Evolutionary conservation across 1,140 invertebrate genomes (phyloP).

Genomic region (Lordiphosa mommai): DNA sequence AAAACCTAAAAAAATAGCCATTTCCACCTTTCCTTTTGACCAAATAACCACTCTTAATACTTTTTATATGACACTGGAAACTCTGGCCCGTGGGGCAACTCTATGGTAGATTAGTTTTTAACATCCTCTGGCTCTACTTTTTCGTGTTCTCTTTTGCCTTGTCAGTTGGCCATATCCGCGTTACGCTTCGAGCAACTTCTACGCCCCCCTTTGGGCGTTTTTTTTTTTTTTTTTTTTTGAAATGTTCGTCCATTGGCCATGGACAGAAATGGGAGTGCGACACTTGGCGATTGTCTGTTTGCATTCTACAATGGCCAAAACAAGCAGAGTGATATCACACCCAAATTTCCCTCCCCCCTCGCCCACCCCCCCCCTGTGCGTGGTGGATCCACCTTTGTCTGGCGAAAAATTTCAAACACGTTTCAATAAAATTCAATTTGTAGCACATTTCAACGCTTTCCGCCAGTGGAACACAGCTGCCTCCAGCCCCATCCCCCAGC

Average conservation of each 20-base stretch:
- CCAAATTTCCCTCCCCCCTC: neutral
- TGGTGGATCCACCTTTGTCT: constrained; percentile 18
- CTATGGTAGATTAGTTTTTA: constrained; percentile 31
- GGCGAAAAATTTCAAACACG: constrained; percentile 75
- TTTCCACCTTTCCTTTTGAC: too few relatives aligned
- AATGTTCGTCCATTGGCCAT: constrained; percentile 47
- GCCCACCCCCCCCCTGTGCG: neutral
- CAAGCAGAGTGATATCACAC: constrained; percentile 43
- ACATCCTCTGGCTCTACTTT: constrained; percentile 14
- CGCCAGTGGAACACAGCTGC: constrained; percentile 29
- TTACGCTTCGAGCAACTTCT: constrained; percentile 25
- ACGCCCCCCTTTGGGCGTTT: constrained; percentile 6
- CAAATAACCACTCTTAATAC: too few relatives aligned
- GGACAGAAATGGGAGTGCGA: constrained; percentile 40
- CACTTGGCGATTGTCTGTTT: constrained; percentile 64
- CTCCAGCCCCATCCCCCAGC: neutral
- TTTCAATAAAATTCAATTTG: constrained; percentile 78
- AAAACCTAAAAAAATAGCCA: too few relatives aligned
- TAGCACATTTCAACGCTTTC: constrained; percentile 77
- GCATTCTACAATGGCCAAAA: constrained; percentile 62
- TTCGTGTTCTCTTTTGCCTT: constrained; percentile 8
- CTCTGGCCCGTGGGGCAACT: constrained; percentile 21
- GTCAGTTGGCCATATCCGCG: constrained; percentile 18
- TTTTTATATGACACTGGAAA: too few relatives aligned
- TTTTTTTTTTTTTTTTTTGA: neutral